A percentile compares a stretch with the other conserved stretches of the same genome.
Conservation (phyloP, 2,113 vertebrate genomes). For the Pseudorasbora parva region DNA sequence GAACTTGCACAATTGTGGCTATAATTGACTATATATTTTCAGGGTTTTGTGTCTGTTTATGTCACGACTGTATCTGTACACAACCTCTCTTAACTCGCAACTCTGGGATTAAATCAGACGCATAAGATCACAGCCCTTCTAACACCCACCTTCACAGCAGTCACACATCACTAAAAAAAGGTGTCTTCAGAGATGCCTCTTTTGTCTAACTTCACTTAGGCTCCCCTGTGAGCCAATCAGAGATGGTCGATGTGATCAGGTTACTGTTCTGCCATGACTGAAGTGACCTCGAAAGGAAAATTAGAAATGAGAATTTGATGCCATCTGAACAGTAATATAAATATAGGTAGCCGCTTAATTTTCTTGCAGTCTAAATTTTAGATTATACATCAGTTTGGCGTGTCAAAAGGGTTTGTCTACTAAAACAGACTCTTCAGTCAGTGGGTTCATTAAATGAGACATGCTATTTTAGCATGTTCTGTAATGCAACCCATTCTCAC, state of each 20-base stretch:
- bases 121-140: constrained; percentile 32
- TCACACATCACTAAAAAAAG: constrained; percentile 41
- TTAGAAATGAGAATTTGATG: constrained; percentile 46
- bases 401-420: background rate
- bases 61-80: background rate
- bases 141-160: constrained; percentile 14
- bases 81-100: background rate
- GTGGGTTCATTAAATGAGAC: background rate
- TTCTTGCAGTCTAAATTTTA: background rate
- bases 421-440: background rate
- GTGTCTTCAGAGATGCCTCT: constrained; percentile 41
- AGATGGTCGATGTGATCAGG: constrained; percentile 60
- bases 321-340: constrained; percentile 56
- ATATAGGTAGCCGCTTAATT: constrained; percentile 18
- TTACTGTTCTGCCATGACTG: constrained; percentile 63
- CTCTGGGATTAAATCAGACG: constrained; percentile 11
- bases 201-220: background rate
- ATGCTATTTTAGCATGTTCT: background rate
- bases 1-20: too few species aligned
- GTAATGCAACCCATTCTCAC: too few species aligned
- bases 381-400: background rate
- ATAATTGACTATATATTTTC: too few species aligned
- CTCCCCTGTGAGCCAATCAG: constrained; percentile 33
- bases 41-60: background rate
- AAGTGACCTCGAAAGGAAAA: constrained; percentile 54